Base-by-base conservation (phyloP, 2,888 invertebrate species). In the Cerastis rubricosa region DNA sequence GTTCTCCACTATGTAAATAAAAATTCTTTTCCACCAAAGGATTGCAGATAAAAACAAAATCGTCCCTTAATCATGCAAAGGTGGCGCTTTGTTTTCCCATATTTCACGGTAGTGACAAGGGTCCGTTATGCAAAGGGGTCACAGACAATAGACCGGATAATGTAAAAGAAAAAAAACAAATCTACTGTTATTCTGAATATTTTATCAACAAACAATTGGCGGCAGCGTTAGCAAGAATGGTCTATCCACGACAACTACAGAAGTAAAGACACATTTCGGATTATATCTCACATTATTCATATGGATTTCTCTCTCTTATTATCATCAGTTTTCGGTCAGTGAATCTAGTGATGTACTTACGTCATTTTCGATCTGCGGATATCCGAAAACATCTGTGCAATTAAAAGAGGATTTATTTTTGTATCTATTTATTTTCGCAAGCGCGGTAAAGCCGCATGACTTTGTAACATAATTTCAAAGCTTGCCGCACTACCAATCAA, bases 41-140 rank as follows among this genome's bases (percentile, higher is more conserved):
- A 45, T 71, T 81, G 14, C 63, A 64, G 68, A 51, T 65, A 43
- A 47, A 72, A 72, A 63, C n/a, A 49, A 70, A 81, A 71, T 71
- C 45, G 40, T 35, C 45, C 57, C 61, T 19, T 77, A 72, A 77
- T 72, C 77, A 77, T 79, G 72, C 49, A 49, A 64, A n/a, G n/a
- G n/a, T 61, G 51, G 35, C 47, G 51, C 68, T 78, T 82, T 74
- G 71, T 74, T 81, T 71, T 14, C 54, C 40, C 9, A 63, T 51
- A 73, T 70, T 81, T 81, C 25, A 78, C 45, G 22, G 35, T 57
- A 57, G 61, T 74, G 63, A 59, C 74, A 78, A 54, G 25, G 64
- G 67, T 54, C 51, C 64, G 61, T 82, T 82, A 78, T 82, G 78
- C 71, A 74, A 82, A 81, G 19, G 51, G 35, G 17, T 29, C 29